Base-by-base conservation (phyloP, 2,797 vertebrate species). In the Sardinella longiceps region DNA sequence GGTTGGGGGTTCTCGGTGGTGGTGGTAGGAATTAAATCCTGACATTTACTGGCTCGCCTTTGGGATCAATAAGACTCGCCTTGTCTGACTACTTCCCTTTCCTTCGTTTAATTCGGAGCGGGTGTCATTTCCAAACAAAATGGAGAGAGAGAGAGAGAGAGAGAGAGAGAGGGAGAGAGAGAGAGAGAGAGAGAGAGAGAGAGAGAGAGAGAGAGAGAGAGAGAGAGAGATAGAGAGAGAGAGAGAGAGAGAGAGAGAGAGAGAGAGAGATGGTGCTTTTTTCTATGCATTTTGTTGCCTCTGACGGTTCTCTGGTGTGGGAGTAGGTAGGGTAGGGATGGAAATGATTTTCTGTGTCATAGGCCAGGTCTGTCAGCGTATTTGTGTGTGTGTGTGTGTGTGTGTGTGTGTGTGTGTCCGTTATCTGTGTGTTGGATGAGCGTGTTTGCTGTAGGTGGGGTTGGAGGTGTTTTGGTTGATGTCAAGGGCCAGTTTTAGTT, bases 11-110 rank as follows among this genome's bases (percentile, higher is more conserved):
- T 28, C 7, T 23, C 25, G n/a, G 39, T 15, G 33, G 48, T 15
- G 58, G 48, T 56, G 80, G 53, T 83, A 81, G 87, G 87, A 89
- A 90, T 91, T 89, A 88, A 90, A 91, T 85, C 84, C 85, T 89
- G 88, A 88, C 88, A 86, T 90, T 91, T 88, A 88, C 85, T 84
- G 84, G 28, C n/a, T 82, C 39, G 60, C 45, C 80, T 43, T 43
- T 66, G 15, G 30, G 48, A 83, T 80, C 85, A 81, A 80, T 83
- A 85, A 80, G 51, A 45, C 53, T 86, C 33, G 51, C 56, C 66
- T 83, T 58, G 46, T 81, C 46, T 12, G 23, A 56, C 14, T 86
- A 70, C 43, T n/a, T 56, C 53, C 20, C 53, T 84, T 58, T 66
- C 63, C 80, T 60, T 70, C 3, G 5, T 80, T 28, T n/a, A n/a